Evolutionary conservation across 2,797 vertebrate species (phyloP).

Genomic region (Urophycis tenuis): DNA sequence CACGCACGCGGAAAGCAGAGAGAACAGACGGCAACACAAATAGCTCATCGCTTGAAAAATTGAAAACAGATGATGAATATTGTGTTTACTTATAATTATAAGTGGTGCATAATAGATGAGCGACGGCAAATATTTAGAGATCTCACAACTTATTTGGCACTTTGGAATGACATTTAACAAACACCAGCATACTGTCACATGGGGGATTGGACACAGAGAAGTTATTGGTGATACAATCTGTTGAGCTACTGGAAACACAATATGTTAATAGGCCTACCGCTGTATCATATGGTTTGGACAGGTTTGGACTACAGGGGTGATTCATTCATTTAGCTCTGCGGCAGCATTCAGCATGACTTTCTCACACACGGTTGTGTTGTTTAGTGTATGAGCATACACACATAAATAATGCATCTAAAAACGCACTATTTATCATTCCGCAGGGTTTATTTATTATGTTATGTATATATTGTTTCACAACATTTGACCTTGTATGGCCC

Average conservation of each 20-base stretch:
- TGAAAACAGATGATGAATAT: background rate
- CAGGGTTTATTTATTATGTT: too few species aligned
- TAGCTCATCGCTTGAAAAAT: background rate
- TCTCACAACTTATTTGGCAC: background rate
- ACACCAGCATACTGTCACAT: background rate
- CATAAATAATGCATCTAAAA: background rate
- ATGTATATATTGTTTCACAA: background rate
- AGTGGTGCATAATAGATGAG: background rate
- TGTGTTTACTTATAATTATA: slow-evolving; percentile 4
- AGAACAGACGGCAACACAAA: background rate
- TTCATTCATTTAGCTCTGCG: background rate
- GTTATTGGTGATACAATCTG: background rate
- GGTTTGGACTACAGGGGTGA: background rate
- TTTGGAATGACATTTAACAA: background rate
- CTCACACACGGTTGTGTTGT: background rate
- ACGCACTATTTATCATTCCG: too few species aligned
- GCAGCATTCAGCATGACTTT: background rate
- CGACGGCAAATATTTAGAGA: background rate
- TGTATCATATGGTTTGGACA: background rate
- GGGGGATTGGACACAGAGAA: background rate
- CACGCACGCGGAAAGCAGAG: background rate
- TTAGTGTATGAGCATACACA: background rate
- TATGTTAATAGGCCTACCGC: background rate
- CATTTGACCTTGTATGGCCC: background rate
- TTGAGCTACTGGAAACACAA: background rate